Evolutionary conservation across 2,797 vertebrate species (phyloP).

Genomic region (Naso thynnoides): DNA sequence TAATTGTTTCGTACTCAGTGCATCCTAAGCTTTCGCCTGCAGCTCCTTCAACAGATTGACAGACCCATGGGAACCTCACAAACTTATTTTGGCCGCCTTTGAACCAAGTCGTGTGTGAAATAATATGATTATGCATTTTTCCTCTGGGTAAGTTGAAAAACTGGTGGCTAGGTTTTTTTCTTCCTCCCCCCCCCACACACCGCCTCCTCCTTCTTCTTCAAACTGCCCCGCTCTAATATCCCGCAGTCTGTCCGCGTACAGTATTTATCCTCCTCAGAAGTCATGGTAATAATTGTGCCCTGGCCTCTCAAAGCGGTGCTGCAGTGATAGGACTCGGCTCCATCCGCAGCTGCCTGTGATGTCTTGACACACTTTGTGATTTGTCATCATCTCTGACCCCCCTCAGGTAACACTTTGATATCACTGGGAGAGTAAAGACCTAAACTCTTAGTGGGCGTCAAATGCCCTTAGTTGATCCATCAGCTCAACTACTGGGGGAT

Average conservation of each 20-base stretch:
- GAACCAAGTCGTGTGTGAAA: slow-evolving; percentile 84
- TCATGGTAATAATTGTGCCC: slow-evolving; percentile 79
- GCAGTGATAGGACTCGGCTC: slow-evolving; percentile 58
- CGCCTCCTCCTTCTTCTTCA: slow-evolving; percentile 21
- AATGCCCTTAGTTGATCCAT: slow-evolving; percentile 67
- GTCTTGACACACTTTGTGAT: slow-evolving; percentile 80
- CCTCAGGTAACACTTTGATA: slow-evolving; percentile 83
- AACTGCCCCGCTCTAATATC: slow-evolving; percentile 68
- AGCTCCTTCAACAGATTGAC: slow-evolving; percentile 83
- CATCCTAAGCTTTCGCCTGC: slow-evolving; percentile 81
- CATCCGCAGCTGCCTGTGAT: slow-evolving; percentile 76
- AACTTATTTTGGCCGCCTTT: slow-evolving; percentile 84
- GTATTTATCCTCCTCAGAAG: slow-evolving; percentile 79
- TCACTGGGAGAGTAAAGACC: slow-evolving; percentile 62
- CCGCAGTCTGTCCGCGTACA: slow-evolving; percentile 66
- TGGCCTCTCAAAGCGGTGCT: slow-evolving; percentile 58
- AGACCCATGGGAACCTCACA: slow-evolving; percentile 82
- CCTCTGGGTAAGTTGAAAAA: slow-evolving; percentile 80
- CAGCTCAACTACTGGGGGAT: slow-evolving; percentile 46
- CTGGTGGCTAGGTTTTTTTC: slow-evolving; percentile 59
- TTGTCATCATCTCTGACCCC: slow-evolving; percentile 80
- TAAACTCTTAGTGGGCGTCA: slow-evolving; percentile 66
- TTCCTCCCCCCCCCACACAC: background rate
- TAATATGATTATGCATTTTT: slow-evolving; percentile 85
- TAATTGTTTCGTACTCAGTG: slow-evolving; percentile 81